Evolutionary conservation across 2,113 vertebrate genomes (phyloP).

Genomic region (Oreotragus oreotragus): DNA sequence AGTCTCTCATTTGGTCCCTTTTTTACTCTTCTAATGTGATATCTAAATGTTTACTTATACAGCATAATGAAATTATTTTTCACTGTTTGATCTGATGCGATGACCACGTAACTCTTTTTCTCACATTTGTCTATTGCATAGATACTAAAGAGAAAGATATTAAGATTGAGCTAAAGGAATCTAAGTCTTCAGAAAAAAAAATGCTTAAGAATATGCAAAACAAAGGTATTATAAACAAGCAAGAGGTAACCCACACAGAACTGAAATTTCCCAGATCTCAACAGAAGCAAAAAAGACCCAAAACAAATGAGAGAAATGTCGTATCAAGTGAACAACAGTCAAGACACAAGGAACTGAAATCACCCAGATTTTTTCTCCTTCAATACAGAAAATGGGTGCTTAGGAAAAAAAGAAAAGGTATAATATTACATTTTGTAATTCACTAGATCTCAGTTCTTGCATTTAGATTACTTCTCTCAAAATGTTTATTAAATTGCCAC

Average conservation of each 20-base stretch:
- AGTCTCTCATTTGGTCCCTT: background rate
- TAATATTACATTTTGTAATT: background rate
- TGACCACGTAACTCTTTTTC: background rate
- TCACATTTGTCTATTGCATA: background rate
- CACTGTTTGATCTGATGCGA: background rate
- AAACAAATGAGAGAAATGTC: background rate
- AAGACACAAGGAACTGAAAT: background rate
- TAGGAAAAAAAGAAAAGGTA: background rate
- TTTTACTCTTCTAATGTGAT: background rate
- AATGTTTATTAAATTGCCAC: background rate
- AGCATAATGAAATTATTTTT: background rate
- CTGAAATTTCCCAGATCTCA: background rate
- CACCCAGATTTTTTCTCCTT: background rate
- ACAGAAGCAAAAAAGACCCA: background rate
- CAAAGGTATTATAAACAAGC: background rate
- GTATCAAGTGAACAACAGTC: background rate
- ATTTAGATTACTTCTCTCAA: background rate
- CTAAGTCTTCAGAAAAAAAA: background rate
- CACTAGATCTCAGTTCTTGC: background rate
- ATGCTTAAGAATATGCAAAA: background rate
- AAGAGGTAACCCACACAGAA: background rate
- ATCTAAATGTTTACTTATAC: background rate
- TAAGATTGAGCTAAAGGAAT: background rate
- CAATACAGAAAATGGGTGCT: background rate
- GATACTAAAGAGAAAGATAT: background rate